A percentile compares a stretch with the other conserved stretches of the same genome.
phyloP scores from a whole-genome alignment of 2,113 vertebrate genomes.

The Physeter macrocephalus region DNA sequence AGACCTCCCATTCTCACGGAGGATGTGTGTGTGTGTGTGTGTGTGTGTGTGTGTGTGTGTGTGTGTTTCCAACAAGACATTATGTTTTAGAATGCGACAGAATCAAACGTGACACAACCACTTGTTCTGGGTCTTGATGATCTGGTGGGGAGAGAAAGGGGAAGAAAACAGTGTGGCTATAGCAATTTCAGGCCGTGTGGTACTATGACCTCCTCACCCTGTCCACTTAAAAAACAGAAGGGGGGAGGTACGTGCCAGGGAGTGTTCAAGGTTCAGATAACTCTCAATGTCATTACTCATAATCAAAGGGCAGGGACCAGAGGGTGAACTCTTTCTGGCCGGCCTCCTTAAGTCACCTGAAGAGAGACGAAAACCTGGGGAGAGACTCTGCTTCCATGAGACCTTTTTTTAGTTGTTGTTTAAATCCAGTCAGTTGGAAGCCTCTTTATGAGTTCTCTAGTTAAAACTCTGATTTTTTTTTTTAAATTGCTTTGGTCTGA shows the following conservation, averaged over 20 bases:
- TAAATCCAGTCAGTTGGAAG: slow-evolving; percentile 38
- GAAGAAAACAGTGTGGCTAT: neutral
- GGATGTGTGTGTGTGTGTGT: neutral
- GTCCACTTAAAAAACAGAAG: neutral
- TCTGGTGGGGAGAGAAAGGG: neutral
- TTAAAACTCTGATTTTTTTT: slow-evolving; percentile 18
- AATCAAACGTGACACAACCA: neutral
- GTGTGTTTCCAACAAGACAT: neutral
- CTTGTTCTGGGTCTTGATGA: neutral
- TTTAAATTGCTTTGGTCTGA: slow-evolving; percentile 38
- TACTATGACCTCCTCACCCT: neutral
- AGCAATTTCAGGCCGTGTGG: neutral
- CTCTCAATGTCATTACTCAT: neutral
- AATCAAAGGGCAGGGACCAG: neutral
- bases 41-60: neutral
- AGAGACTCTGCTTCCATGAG: neutral
- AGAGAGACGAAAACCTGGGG: neutral
- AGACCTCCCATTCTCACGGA: neutral
- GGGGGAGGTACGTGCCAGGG: neutral
- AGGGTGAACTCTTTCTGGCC: neutral
- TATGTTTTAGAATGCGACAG: neutral
- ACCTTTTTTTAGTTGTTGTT: slow-evolving; percentile 24
- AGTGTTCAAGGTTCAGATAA: neutral
- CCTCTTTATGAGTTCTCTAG: slow-evolving; percentile 36
- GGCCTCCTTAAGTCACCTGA: neutral